phyloP scores from a whole-genome alignment of 2,797 vertebrate genomes.

The Potorous gilbertii region DNA sequence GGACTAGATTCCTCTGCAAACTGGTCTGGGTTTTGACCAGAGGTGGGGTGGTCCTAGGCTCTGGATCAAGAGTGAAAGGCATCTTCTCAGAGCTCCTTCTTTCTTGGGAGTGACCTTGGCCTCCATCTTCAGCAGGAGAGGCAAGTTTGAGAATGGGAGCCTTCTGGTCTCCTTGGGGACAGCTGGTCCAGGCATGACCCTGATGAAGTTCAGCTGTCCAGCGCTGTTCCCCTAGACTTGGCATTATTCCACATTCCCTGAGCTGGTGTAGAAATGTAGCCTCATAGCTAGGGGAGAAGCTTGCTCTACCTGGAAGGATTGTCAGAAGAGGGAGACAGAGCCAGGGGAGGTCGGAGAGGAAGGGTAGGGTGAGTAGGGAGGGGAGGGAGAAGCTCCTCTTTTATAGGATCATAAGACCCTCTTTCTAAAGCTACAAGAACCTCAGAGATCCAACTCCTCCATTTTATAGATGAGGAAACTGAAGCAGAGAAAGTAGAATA shows the following conservation, averaged over 20 bases:
- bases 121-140: background rate
- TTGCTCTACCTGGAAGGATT: background rate
- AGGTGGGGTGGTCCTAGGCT: conserved; percentile 39
- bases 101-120: background rate
- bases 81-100: conserved; percentile 52
- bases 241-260: background rate
- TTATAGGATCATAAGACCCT: background rate
- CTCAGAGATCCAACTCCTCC: background rate
- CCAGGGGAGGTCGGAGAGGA: background rate
- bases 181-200: background rate
- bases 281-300: background rate
- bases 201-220: background rate
- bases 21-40: background rate
- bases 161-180: background rate
- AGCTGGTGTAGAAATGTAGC: background rate
- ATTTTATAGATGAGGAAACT: background rate
- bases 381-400: background rate
- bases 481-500: background rate
- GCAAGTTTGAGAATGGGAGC: background rate
- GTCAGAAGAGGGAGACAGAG: background rate
- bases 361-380: background rate
- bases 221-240: background rate
- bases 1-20: conserved; percentile 73
- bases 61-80: conserved; percentile 45
- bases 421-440: background rate